Conservation (phyloP, 2,113 vertebrate genomes). For the Xenus cinereus region DNA sequence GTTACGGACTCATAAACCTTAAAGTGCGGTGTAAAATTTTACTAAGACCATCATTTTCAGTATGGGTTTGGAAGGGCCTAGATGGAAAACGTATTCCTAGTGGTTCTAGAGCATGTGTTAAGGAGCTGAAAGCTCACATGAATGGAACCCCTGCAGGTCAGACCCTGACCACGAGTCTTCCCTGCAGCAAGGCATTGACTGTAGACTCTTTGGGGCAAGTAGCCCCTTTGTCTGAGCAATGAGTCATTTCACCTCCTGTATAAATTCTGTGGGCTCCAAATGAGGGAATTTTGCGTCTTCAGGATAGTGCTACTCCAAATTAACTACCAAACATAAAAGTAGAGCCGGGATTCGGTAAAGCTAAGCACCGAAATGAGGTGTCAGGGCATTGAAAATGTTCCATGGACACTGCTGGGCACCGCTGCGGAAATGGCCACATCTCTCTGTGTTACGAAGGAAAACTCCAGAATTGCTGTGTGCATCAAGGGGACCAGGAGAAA, state of each 20-base stretch:
- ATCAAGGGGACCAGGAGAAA: neutral
- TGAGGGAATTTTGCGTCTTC: neutral
- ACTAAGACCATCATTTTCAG: conserved; percentile 6
- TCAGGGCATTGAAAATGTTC: neutral
- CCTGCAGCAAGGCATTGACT: neutral
- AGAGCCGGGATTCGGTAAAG: neutral
- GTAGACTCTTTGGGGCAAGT: neutral
- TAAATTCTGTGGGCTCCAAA: neutral
- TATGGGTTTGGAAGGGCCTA: neutral
- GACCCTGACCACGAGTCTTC: neutral
- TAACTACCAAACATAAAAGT: neutral
- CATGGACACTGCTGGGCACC: neutral
- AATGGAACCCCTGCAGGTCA: neutral
- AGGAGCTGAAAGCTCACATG: neutral
- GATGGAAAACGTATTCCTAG: neutral
- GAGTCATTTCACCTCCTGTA: neutral
- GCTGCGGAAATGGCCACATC: neutral
- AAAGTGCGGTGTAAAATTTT: neutral
- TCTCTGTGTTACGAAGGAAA: neutral
- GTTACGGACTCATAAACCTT: neutral
- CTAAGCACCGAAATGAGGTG: neutral
- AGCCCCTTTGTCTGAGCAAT: neutral
- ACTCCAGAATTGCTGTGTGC: neutral
- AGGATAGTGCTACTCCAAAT: neutral
- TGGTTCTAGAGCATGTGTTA: neutral